Conservation (phyloP, 2,888 invertebrate genomes). For the Sialis lutaria region DNA sequence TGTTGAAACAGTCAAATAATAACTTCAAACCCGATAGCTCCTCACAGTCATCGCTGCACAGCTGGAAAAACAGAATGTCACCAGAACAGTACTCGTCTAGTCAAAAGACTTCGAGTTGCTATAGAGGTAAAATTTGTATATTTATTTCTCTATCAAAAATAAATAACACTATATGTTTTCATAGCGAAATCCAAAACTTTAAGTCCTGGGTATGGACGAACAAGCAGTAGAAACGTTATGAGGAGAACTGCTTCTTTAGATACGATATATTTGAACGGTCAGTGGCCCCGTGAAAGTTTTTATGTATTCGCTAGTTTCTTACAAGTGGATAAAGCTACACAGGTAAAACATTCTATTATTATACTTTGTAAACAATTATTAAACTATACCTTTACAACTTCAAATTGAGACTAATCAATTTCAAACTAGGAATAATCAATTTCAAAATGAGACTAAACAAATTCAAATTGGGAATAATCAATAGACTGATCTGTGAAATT, state of each 20-base stretch:
- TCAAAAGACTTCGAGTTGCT: conserved; percentile 54
- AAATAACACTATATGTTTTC: conserved; percentile 11
- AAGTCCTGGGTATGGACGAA: conserved; percentile 23
- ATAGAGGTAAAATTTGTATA: conserved; percentile 47
- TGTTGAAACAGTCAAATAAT: conserved; percentile 39
- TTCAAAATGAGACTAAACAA: too few species aligned
- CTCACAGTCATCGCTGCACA: conserved; percentile 44
- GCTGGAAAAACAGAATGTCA: conserved; percentile 46
- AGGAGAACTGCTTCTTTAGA: conserved; percentile 64
- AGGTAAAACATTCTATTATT: conserved; percentile 31
- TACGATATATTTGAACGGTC: conserved; percentile 60
- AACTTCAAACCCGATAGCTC: conserved; percentile 45
- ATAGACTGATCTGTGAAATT: too few species aligned
- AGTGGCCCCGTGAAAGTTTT: conserved; percentile 55
- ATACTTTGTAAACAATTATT: not conserved
- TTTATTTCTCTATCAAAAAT: not conserved
- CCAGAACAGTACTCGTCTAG: conserved; percentile 53
- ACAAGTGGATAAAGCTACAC: conserved; percentile 62
- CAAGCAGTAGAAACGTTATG: conserved; percentile 42
- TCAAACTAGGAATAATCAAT: too few species aligned
- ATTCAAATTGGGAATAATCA: too few species aligned
- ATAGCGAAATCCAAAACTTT: conserved; percentile 34
- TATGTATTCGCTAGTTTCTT: conserved; percentile 48
- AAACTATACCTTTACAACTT: too few species aligned
- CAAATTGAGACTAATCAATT: too few species aligned